Evolutionary conservation across 2,888 invertebrate genomes (phyloP), one percentile per base, ranked within the genome.

Genomic region (Nomada lathburiana): DNA sequence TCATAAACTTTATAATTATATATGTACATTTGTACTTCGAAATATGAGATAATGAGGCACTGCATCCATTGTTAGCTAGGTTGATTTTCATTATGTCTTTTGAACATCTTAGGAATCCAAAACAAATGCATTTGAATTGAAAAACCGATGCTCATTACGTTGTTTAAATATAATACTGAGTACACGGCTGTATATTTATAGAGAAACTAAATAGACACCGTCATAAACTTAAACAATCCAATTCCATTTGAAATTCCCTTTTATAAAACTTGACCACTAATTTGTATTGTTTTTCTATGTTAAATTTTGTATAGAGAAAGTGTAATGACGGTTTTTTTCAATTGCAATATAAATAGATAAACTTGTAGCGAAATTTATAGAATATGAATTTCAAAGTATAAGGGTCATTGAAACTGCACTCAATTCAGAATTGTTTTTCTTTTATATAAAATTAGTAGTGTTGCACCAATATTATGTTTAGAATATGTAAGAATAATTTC

Each of bases 11-110:
- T 26, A 26, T 26, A 26, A 26, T 26, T 26, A 26, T 50, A 20
- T 68, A 80, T 50, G 53, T 72, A 82, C 59, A 71, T 73, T 82
- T 83, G 69, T 82, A 76, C 77, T 82, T 73, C 9, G 52, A 59
- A 83, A 83, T 82, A 83, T 82, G 72, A 76, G 62, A 82, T 65
- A 82, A 82, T 65, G 82, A 82, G 82, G 81, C 82, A 83, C 69
- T 77, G 65, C 67, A 36, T 82, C 50, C 75, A 55, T 59, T 62
- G 53, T 53, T 73, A 72, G 55, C 76, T 81, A 60, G 18, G 3
- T 55, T 69, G 50, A 53, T 52, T 72, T 77, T 26, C 55, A 23
- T 67, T 57, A 68, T 23, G 47, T 10, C 76, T 55, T 53, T 29
- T 29, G 60, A 53, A n/a, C 47, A 47, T 47, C 47, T 47, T 47